Evolutionary conservation across 2,888 invertebrate genomes (phyloP), one percentile per base, ranked within the genome.

Genomic region (Euplexia lucipara): DNA sequence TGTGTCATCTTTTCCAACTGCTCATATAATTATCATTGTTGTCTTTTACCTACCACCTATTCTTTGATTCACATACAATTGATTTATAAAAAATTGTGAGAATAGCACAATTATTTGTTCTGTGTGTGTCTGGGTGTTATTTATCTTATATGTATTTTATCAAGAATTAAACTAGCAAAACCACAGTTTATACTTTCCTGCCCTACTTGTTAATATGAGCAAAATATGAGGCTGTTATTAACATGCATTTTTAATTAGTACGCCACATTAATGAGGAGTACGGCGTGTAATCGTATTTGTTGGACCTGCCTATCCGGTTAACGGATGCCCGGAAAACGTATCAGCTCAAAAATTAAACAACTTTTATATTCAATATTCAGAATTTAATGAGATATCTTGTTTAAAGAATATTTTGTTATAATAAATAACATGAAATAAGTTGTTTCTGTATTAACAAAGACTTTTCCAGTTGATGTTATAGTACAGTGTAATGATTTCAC

Each of bases 251-350:
- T 79, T 71, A 76, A 83, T 75, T 64, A 71, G 53, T 57, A 49
- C 47, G 60, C 71, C 42, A 44, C 68, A 64, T 70, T 79, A 76
- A 79, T 77, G 69, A 73, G 68, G 51, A 32, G 41, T 32, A 58
- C 32, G 62, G 65, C 41, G 44, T 42, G 68, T 82, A 78, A 83
- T 82, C 71, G 73, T 78, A 79, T 83, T 81, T 83, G 67, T 70
- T 67, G 39, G 39, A 16, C 39, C 58, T 34, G 9, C 35, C 60
- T 64, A 71, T 78, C 79, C 82, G 78, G 71, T 75, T 73, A 64
- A 71, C 66, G 75, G 64, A 51, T 64, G 54, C 61, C 65, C 73
- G 76, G 66, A 69, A 70, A 64, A 67, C 71, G 69, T 76, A 70
- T 66, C 73, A 72, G 34, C 56, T 67, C 63, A 64, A 75, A 72